These are phyloP conservation scores for Apoda limacodes DNA, from an alignment of 2,888 invertebrate genomes.

Conservation along the genomic window DNA sequence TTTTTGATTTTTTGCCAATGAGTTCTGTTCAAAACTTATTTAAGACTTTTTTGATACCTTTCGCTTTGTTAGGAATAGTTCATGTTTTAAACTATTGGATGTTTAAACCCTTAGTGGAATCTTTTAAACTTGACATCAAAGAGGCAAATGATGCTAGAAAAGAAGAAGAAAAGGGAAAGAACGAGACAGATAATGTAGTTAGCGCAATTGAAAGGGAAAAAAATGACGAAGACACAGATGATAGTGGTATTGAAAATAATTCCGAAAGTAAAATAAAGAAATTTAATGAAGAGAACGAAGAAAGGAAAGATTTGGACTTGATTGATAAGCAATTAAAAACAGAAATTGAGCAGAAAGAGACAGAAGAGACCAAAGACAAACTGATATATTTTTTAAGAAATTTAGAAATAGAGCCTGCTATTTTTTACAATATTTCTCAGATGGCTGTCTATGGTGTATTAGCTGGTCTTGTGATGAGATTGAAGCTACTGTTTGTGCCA, in stretches of 20 bases:
- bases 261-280: conserved; percentile 45
- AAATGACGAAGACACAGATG: conserved; percentile 48
- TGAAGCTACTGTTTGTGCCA: conserved; percentile 83
- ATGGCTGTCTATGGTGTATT: conserved; percentile 76
- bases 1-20: conserved; percentile 78
- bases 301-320: conserved; percentile 27
- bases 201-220: conserved; percentile 26
- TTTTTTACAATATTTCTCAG: conserved; percentile 79
- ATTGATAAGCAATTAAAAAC: conserved; percentile 26
- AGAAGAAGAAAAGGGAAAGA: conserved; percentile 17
- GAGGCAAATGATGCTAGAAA: not conserved
- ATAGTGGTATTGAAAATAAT: conserved; percentile 67
- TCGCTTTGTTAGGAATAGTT: conserved; percentile 50
- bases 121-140: too few relatives aligned
- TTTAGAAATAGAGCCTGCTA: conserved; percentile 59
- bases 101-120: too few relatives aligned
- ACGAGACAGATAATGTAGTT: conserved; percentile 14
- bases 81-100: conserved; percentile 49
- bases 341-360: conserved; percentile 25
- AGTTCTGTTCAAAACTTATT: conserved; percentile 61
- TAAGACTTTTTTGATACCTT: conserved; percentile 70
- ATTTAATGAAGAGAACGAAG: too few relatives aligned
- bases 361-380: conserved; percentile 13
- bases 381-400: conserved; percentile 35
- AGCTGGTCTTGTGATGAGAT: conserved; percentile 81